Percentiles rank a stretch among this genome's conserved stretches.
These are phyloP conservation scores for Myathropa florea DNA, from an alignment of 2,888 invertebrate genomes.

Conservation along the genomic window DNA sequence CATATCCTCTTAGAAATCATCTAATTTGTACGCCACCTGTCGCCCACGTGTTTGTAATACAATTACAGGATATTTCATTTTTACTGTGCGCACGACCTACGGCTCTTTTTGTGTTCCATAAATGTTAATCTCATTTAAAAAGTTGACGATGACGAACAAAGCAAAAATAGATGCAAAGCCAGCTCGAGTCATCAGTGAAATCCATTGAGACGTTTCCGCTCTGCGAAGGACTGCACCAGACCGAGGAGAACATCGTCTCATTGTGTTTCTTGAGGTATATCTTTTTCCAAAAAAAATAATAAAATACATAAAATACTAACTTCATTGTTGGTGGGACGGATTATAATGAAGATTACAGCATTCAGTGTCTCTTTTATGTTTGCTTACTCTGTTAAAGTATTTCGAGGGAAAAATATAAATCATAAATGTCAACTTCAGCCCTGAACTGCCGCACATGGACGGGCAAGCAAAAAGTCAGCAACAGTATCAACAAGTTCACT, in stretches of 20 bases:
- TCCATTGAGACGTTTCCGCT: not conserved
- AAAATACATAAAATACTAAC: not conserved
- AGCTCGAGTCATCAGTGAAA: not conserved
- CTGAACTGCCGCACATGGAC: not conserved
- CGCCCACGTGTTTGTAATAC: not conserved
- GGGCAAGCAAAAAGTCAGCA: not conserved
- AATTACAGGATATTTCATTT: not conserved
- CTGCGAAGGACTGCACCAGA: not conserved
- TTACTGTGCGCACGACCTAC: not conserved
- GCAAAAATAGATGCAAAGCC: not conserved
- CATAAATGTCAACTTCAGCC: not conserved
- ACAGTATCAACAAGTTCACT: not conserved
- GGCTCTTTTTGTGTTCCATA: not conserved
- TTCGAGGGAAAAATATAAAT: not conserved
- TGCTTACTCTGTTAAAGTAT: conserved; percentile 3
- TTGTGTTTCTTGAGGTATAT: not conserved
- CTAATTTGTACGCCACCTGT: not conserved
- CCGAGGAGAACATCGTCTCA: not conserved
- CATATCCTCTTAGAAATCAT: not conserved
- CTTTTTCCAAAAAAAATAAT: not conserved
- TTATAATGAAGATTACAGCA: not conserved
- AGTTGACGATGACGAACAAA: not conserved
- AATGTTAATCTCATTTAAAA: not conserved
- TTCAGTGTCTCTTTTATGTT: conserved; percentile 4
- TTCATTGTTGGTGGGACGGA: conserved; percentile 1